Percentiles rank a stretch among this genome's conserved stretches.
phyloP scores from a whole-genome alignment of 2,113 vertebrate species.

The Megaceryle torquata region DNA sequence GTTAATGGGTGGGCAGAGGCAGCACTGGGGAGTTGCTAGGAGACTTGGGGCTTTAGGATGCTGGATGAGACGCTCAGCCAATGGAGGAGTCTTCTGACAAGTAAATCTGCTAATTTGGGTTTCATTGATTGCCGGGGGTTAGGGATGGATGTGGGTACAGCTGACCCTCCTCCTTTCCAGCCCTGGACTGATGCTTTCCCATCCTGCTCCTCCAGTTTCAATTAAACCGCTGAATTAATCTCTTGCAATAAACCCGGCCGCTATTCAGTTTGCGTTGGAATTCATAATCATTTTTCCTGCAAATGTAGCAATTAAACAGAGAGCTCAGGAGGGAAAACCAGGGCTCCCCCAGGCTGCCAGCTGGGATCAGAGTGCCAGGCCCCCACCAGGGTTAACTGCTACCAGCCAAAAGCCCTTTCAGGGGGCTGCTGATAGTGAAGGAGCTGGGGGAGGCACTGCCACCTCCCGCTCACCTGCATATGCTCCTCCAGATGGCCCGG shows the following conservation, averaged over 20 bases:
- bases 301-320: neutral
- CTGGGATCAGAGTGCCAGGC: neutral
- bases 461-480: constrained; percentile 29
- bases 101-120: constrained; percentile 32
- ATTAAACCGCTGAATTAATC: constrained; percentile 47
- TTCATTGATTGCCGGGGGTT: neutral
- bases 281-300: constrained; percentile 23
- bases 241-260: neutral
- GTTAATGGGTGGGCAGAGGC: constrained; percentile 46
- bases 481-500: constrained; percentile 32
- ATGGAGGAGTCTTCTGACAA: neutral
- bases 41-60: constrained; percentile 53
- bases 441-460: neutral
- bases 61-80: constrained; percentile 38
- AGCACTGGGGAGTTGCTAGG: constrained; percentile 52
- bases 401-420: neutral
- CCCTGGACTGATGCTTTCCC: neutral
- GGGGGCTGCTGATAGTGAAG: neutral
- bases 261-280: constrained; percentile 18
- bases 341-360: neutral
- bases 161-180: neutral
- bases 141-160: neutral
- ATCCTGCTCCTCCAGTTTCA: constrained; percentile 24
- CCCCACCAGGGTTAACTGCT: neutral
- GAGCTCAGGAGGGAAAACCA: neutral